These are phyloP conservation scores for Rhyzopertha dominica DNA, from an alignment of 1,140 invertebrate genomes.

Conservation along the genomic window DNA sequence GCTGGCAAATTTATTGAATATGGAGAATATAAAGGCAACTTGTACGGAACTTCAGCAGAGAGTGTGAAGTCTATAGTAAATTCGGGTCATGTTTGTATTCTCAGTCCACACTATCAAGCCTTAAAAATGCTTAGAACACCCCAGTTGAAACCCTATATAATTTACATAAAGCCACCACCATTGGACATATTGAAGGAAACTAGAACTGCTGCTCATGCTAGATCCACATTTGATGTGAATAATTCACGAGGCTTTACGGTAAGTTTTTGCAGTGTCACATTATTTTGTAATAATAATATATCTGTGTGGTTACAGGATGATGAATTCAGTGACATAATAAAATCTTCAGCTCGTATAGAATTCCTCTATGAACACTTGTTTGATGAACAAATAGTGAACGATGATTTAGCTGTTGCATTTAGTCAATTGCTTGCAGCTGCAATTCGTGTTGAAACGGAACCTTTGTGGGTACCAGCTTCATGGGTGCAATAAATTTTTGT, in stretches of 20 bases:
- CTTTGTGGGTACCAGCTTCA: conserved; percentile 91
- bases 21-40: conserved; percentile 94
- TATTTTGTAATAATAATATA: conserved; percentile 10
- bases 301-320: conserved; percentile 68
- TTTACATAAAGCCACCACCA: conserved; percentile 89
- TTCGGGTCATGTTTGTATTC: conserved; percentile 83
- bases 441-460: conserved; percentile 84
- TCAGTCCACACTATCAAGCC: conserved; percentile 94
- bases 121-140: conserved; percentile 86
- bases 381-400: conserved; percentile 90
- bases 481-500: conserved; percentile 83
- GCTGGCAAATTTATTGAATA: conserved; percentile 92
- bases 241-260: conserved; percentile 87
- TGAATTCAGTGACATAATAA: conserved; percentile 86
- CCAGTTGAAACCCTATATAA: conserved; percentile 90
- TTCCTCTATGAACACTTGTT: conserved; percentile 93
- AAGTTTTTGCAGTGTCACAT: conserved; percentile 41
- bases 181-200: conserved; percentile 81
- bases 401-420: conserved; percentile 80
- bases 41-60: conserved; percentile 91
- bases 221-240: conserved; percentile 85
- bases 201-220: conserved; percentile 70
- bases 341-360: conserved; percentile 83
- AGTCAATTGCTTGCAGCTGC: conserved; percentile 78
- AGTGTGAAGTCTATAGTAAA: conserved; percentile 84